phyloP scores from a whole-genome alignment of 2,888 invertebrate genomes.

The Coecobrya sp. region DNA sequence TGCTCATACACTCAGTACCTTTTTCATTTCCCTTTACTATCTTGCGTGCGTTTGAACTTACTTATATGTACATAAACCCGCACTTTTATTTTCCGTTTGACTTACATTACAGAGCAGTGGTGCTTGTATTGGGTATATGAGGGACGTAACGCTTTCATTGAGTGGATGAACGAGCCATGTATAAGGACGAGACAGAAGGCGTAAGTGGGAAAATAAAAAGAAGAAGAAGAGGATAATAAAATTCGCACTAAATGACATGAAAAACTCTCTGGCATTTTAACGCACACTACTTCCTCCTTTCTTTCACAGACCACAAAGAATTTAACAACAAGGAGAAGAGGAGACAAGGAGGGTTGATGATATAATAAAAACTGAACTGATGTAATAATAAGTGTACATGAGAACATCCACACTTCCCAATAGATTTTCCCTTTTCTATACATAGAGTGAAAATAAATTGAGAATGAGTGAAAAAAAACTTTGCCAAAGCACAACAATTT shows the following conservation, averaged over 20 bases:
- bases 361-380: slow-evolving; percentile 60
- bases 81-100: not conserved
- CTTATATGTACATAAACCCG: not conserved
- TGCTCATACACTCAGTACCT: not conserved
- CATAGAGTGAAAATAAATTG: slow-evolving; percentile 49
- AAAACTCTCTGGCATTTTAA: slow-evolving; percentile 76
- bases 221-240: slow-evolving; percentile 78
- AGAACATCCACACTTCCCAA: slow-evolving; percentile 43
- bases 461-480: slow-evolving; percentile 40
- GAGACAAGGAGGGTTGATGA: slow-evolving; percentile 5
- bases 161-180: not conserved
- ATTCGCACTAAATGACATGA: slow-evolving; percentile 82
- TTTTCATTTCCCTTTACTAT: slow-evolving; percentile 39
- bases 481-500: slow-evolving; percentile 30
- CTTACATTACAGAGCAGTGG: not conserved
- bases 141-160: not conserved
- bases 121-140: not conserved
- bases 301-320: slow-evolving; percentile 76
- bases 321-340: slow-evolving; percentile 54
- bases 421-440: not conserved
- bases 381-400: slow-evolving; percentile 63
- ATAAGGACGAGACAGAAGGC: not conserved
- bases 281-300: slow-evolving; percentile 69
- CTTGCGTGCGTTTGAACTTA: not conserved
- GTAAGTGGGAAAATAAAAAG: slow-evolving; percentile 47